Evolutionary conservation across 1,140 invertebrate genomes (phyloP).

Genomic region (Drosophila tristis): DNA sequence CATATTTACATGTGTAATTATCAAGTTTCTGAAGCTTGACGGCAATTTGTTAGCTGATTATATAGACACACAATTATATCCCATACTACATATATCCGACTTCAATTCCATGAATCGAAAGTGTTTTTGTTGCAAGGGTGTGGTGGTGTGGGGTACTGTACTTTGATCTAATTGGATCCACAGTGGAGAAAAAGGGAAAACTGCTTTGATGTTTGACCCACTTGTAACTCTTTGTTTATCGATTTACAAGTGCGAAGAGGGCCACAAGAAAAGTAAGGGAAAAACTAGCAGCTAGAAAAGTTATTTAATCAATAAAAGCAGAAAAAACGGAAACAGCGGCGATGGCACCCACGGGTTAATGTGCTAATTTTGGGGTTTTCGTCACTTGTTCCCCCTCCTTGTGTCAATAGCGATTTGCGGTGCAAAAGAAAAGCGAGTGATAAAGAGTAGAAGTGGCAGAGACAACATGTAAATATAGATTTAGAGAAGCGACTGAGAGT

Average conservation of each 20-base stretch:
- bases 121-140: neutral
- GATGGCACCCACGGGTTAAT: slow-evolving; percentile 69
- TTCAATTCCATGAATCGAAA: slow-evolving; percentile 11
- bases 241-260: slow-evolving; percentile 45
- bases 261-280: neutral
- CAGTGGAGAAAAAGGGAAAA: neutral
- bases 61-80: no score
- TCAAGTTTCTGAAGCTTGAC: slow-evolving; percentile 32
- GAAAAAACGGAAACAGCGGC: slow-evolving; percentile 10
- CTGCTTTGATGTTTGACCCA: slow-evolving; percentile 39
- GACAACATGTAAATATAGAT: slow-evolving; percentile 49
- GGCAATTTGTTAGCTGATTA: slow-evolving; percentile 46
- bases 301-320: slow-evolving; percentile 74
- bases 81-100: neutral
- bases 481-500: slow-evolving; percentile 28
- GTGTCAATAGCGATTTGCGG: slow-evolving; percentile 47
- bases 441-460: slow-evolving; percentile 26
- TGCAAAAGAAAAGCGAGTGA: slow-evolving; percentile 20
- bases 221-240: slow-evolving; percentile 43
- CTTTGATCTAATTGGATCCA: slow-evolving; percentile 61
- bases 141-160: slow-evolving; percentile 25
- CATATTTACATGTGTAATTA: slow-evolving; percentile 58
- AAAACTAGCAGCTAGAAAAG: slow-evolving; percentile 28
- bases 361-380: slow-evolving; percentile 67
- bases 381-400: slow-evolving; percentile 6